Evolutionary conservation across 2,888 invertebrate species (phyloP), one percentile per base, ranked within the genome.

Genomic region (Griposia aprilina): DNA sequence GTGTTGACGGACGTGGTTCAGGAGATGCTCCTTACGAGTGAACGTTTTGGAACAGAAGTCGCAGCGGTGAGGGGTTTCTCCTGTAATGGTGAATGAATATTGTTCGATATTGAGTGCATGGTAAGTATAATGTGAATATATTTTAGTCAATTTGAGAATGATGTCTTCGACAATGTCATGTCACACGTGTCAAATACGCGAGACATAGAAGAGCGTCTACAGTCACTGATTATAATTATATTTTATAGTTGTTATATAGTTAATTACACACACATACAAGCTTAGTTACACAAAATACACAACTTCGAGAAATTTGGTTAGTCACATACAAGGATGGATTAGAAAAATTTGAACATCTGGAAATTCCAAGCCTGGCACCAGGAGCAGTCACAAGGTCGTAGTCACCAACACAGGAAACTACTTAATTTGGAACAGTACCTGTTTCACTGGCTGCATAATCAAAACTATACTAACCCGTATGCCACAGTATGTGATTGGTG

Each of bases 401-500:
- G 66, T 78, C 82, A 72, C 77, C 78, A 78, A 73, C 76, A 84
- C 75, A 80, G 74, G 80, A 76, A 82, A 76, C 72, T 63, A 55
- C 36, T n/a, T 45, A 57, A 26, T 85, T 63, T 52, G 17, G 45
- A 74, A 73, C 62, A 76, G 72, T 73, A 77, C 78, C 74, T 82
- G 71, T 30, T 57, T 65, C 68, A 65, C 68, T 68, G 87, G 66
- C 69, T 77, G 85, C 69, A 41, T 84, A 90, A 90, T 88, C 75
- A 88, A 93, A 93, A 81, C 91, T 80, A 94, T 97, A 97, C 96
- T 96, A 93, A 97, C 97, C 98, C 91, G 98, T 98, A 94, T 98
- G 98, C 98, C 98, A 98, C 97, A 98, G 97, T 94, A 98, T 98
- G 97, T 98, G 98, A 97, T 98, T 98, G 97, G 98, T 98, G 97